Conservation (phyloP, 2,888 invertebrate genomes). For the Chironomus tentans region DNA sequence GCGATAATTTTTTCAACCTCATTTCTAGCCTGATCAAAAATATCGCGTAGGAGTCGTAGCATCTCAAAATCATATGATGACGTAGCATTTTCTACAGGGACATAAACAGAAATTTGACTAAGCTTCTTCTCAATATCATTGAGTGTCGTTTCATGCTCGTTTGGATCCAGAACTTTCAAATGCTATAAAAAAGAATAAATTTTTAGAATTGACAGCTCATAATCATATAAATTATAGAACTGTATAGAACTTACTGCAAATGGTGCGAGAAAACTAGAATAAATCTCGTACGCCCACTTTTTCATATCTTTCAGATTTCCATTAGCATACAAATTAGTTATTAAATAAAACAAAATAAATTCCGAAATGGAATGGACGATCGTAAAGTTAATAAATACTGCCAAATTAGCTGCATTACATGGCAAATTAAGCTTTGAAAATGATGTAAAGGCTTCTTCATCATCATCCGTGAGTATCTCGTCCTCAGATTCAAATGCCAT, state of each 20-base stretch:
- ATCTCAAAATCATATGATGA: conserved; percentile 63
- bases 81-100: not conserved
- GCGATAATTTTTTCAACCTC: conserved; percentile 44
- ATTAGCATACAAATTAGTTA: conserved; percentile 83
- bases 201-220: not conserved
- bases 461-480: conserved; percentile 37
- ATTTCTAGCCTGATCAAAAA: conserved; percentile 80
- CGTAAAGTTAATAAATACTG: conserved; percentile 89
- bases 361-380: conserved; percentile 75
- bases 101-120: conserved; percentile 39
- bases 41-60: conserved; percentile 77
- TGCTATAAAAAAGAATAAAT: not conserved
- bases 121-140: conserved; percentile 84
- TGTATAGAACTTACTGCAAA: conserved; percentile 48
- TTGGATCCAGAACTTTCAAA: not conserved
- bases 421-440: conserved; percentile 72
- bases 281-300: conserved; percentile 98
- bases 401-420: conserved; percentile 69
- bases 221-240: not conserved
- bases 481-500: not conserved
- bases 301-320: conserved; percentile 83
- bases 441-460: conserved; percentile 82
- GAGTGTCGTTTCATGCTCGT: conserved; percentile 61
- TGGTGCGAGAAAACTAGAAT: conserved; percentile 89
- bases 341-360: conserved; percentile 60